Conservation (phyloP, 2,113 vertebrate species). For the Apodemus speciosus region DNA sequence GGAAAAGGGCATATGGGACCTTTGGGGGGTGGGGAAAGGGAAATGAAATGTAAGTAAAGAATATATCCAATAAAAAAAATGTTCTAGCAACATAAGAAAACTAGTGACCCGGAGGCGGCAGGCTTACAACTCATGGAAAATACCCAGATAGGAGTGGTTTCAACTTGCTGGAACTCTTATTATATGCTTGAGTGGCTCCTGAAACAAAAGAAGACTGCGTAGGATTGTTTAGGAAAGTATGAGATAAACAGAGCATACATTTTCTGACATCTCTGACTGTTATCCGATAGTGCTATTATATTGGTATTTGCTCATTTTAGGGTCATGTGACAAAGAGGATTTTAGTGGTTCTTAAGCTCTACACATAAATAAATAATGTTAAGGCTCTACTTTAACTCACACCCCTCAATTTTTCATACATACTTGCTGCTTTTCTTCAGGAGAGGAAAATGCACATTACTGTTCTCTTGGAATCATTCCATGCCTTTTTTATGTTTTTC, state of each 20-base stretch:
- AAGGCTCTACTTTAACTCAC: slow-evolving; percentile 70
- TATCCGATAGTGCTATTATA: slow-evolving; percentile 62
- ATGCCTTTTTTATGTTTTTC: slow-evolving; percentile 63
- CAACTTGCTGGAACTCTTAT: slow-evolving; percentile 74
- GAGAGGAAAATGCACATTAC: slow-evolving; percentile 65
- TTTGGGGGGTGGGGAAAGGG: too few relatives aligned
- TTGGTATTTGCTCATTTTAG: slow-evolving; percentile 71
- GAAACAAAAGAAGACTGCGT: slow-evolving; percentile 72
- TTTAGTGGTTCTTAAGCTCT: slow-evolving; percentile 71
- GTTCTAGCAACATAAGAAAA: slow-evolving; percentile 64
- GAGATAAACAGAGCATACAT: slow-evolving; percentile 75
- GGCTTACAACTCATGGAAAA: slow-evolving; percentile 72
- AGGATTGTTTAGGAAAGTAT: slow-evolving; percentile 70
- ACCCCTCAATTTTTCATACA: slow-evolving; percentile 71
- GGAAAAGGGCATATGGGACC: too few relatives aligned
- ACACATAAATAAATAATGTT: slow-evolving; percentile 78
- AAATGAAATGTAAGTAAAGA: too few relatives aligned
- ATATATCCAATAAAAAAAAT: too few relatives aligned
- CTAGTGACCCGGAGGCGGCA: slow-evolving; percentile 62
- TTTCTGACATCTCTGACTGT: slow-evolving; percentile 69
- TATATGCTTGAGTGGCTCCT: slow-evolving; percentile 72
- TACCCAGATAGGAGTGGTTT: slow-evolving; percentile 75
- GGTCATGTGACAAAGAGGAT: slow-evolving; percentile 62
- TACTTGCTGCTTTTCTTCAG: slow-evolving; percentile 67
- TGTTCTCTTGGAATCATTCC: slow-evolving; percentile 73